Evolutionary conservation across 2,113 vertebrate species (phyloP).

Genomic region (Triplophysa siluroides): DNA sequence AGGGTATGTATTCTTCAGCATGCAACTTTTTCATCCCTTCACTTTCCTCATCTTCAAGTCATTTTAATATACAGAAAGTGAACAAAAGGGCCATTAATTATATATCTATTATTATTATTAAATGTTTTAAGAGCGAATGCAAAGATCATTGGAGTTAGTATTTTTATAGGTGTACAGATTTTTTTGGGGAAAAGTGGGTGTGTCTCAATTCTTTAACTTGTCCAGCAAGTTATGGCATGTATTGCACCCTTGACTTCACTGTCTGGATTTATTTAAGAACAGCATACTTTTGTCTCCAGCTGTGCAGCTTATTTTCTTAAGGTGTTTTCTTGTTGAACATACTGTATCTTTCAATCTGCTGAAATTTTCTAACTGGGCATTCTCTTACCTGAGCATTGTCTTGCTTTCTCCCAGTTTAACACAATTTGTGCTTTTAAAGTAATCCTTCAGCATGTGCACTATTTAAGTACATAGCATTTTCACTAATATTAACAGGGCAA

Average conservation of each 20-base stretch:
- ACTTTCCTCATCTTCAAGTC: conserved; percentile 39
- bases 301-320: conserved; percentile 8
- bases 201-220: neutral
- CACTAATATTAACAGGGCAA: neutral
- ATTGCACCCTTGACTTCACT: conserved; percentile 3
- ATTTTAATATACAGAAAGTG: neutral
- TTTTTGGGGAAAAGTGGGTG: neutral
- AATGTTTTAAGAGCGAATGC: neutral
- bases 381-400: neutral
- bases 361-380: neutral
- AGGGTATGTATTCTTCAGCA: conserved; percentile 92
- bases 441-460: neutral
- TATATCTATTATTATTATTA: neutral
- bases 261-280: neutral
- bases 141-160: neutral
- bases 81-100: too few relatives aligned
- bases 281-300: neutral
- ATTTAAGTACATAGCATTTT: neutral
- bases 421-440: neutral
- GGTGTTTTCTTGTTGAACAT: neutral
- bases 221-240: conserved; percentile 3
- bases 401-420: neutral
- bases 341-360: neutral
- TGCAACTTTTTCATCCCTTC: conserved; percentile 63
- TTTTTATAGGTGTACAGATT: neutral